phyloP scores from a whole-genome alignment of 2,113 vertebrate genomes.

The Albula glossodonta region DNA sequence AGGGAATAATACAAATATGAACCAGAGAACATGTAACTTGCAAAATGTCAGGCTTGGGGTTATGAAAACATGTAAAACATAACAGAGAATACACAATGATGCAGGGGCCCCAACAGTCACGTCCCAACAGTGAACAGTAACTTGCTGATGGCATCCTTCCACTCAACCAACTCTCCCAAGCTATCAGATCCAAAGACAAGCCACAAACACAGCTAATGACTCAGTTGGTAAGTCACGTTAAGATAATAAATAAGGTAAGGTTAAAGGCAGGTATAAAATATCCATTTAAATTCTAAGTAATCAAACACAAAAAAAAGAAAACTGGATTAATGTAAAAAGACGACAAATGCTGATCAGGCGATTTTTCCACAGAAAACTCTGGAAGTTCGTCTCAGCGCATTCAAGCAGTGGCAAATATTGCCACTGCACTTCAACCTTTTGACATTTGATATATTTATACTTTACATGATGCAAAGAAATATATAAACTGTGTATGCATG shows the following conservation, averaged over 20 bases:
- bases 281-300: background rate
- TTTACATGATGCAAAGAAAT: constrained; percentile 76
- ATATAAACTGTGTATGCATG: constrained; percentile 74
- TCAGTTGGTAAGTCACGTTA: background rate
- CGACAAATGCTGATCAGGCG: background rate
- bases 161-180: background rate
- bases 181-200: background rate
- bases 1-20: no score
- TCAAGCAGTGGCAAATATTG: constrained; percentile 66
- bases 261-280: background rate
- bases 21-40: background rate
- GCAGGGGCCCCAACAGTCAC: no score
- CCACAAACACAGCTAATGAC: background rate
- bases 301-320: background rate
- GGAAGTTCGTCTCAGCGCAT: constrained; percentile 46
- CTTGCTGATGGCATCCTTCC: background rate
- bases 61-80: no score
- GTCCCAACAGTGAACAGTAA: no score
- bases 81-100: no score
- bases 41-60: background rate
- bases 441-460: constrained; percentile 61
- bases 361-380: constrained; percentile 36
- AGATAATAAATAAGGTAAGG: background rate
- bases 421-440: constrained; percentile 50
- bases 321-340: background rate